These are phyloP conservation scores for Cetonia aurata DNA, from an alignment of 2,888 invertebrate species.

Conservation along the genomic window DNA sequence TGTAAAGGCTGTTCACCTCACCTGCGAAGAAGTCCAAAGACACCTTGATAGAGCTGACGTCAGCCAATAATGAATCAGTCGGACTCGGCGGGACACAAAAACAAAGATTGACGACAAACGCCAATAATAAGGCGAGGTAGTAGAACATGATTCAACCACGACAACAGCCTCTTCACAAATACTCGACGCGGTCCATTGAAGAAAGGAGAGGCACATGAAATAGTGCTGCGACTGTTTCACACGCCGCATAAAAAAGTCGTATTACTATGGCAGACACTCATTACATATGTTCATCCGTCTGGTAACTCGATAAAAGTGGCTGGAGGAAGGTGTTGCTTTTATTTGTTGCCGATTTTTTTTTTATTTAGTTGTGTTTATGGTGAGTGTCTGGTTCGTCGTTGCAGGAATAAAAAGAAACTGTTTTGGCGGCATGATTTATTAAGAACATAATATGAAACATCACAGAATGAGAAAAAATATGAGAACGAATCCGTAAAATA, in stretches of 20 bases:
- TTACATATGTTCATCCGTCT: constrained; percentile 14
- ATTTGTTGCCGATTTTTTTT: constrained; percentile 36
- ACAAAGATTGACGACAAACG: constrained; percentile 20
- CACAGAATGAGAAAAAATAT: constrained; percentile 13
- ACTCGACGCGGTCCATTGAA: constrained; percentile 30
- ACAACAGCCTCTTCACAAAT: constrained; percentile 12
- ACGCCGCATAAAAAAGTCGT: constrained; percentile 22
- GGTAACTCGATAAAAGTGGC: constrained; percentile 39
- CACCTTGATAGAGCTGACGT: constrained; percentile 44
- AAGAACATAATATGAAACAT: constrained; percentile 1
- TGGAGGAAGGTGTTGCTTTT: constrained; percentile 20
- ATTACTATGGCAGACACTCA: constrained; percentile 34
- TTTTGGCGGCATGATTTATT: constrained; percentile 27
- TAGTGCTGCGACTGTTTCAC: constrained; percentile 16
- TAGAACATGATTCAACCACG: constrained; percentile 16
- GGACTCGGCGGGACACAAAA: constrained; percentile 45
- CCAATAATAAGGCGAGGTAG: constrained; percentile 17
- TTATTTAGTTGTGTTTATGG: background rate
- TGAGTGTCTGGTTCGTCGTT: constrained; percentile 6
- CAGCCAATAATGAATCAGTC: constrained; percentile 37
- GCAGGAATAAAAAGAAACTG: constrained; percentile 3
- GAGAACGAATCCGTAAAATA: constrained; percentile 13
- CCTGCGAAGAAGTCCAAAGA: constrained; percentile 41
- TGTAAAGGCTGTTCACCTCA: background rate
- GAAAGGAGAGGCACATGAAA: constrained; percentile 27